Evolutionary conservation across 1,140 invertebrate species (phyloP).

Genomic region (Apis florea): DNA sequence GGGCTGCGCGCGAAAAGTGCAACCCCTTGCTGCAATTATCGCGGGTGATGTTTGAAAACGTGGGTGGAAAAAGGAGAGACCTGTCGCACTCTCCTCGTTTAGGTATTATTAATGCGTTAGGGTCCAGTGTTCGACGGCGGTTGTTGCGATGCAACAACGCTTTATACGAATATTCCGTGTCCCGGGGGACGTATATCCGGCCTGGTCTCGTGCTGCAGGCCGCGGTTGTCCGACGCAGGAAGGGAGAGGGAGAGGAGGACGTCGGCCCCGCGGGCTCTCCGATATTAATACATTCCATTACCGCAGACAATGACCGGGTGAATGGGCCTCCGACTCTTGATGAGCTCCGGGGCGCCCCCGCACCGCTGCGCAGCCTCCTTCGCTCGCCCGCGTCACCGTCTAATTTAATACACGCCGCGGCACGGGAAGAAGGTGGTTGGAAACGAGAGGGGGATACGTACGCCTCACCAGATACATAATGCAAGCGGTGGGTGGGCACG

Average conservation of each 20-base stretch:
- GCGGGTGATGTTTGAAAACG: too few relatives aligned
- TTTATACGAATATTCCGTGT: conserved; percentile 67
- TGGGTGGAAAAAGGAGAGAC: too few relatives aligned
- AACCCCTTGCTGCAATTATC: too few relatives aligned
- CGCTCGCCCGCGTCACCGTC: conserved; percentile 69
- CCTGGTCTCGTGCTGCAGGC: conserved; percentile 23
- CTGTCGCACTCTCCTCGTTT: too few relatives aligned
- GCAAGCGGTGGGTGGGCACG: not conserved
- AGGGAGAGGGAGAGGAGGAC: conserved; percentile 36
- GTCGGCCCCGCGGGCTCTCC: conserved; percentile 65
- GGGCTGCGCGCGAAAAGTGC: too few relatives aligned
- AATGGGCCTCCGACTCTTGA: conserved; percentile 76
- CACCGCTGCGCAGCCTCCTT: conserved; percentile 65
- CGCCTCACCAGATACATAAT: not conserved
- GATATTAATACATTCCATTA: conserved; percentile 81
- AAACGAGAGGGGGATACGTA: conserved; percentile 1
- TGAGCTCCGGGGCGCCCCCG: conserved; percentile 70
- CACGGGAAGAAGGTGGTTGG: conserved; percentile 48
- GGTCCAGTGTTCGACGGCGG: conserved; percentile 56
- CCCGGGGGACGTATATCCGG: conserved; percentile 64
- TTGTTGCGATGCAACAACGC: conserved; percentile 61
- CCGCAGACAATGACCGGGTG: conserved; percentile 77
- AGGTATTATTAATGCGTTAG: conserved; percentile 66
- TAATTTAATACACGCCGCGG: conserved; percentile 76
- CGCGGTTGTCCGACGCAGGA: conserved; percentile 53